Base-by-base conservation (phyloP, 2,113 vertebrate species). In the Nannospalax galili region DNA sequence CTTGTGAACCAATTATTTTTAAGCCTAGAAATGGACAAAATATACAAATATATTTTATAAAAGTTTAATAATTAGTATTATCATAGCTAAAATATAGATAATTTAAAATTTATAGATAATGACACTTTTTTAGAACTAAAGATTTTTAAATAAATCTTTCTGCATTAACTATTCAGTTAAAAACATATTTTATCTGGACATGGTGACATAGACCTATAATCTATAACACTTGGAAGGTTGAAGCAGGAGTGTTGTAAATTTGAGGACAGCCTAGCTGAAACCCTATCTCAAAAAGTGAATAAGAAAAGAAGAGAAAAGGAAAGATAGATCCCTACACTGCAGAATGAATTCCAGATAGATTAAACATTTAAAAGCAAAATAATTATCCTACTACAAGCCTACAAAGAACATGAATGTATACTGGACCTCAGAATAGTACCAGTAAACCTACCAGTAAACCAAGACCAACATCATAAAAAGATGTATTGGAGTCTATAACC, bases 301-400 rank as follows among this genome's bases (percentile, higher is more conserved):
- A 6, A 37, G 15, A 87, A 58, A 58, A 24, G 3, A n/a, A 86
- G 28, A 30, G 37, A 72, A 62, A 22, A 45, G 58, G 11, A 2
- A 75, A 62, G 4, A 22, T 67, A 77, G 35, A 40, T 78, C 17
- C 9, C n/a, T 80, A 42, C 1, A 69, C 19, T n/a, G 7, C 40
- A 73, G 24, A 88, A 84, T 81, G n/a, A 73, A 77, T 81, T 85
- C 73, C 40, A 92, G 58, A 32, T 58, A 77, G 62, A 88, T 64
- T 72, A 56, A 78, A 89, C 11, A 73, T 82, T 89, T 89, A 72
- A 72, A 92, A 79, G 12, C 42, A 30, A 84, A 95, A 96, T 56
- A 91, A 77, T 40, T 52, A 86, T 37, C 62, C 16, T 11, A 32
- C 48, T 78, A 84, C 90, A 87, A 84, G 56, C 78, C 5, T 10